Conservation (phyloP, 2,888 invertebrate genomes). For the Merodon equestris region DNA sequence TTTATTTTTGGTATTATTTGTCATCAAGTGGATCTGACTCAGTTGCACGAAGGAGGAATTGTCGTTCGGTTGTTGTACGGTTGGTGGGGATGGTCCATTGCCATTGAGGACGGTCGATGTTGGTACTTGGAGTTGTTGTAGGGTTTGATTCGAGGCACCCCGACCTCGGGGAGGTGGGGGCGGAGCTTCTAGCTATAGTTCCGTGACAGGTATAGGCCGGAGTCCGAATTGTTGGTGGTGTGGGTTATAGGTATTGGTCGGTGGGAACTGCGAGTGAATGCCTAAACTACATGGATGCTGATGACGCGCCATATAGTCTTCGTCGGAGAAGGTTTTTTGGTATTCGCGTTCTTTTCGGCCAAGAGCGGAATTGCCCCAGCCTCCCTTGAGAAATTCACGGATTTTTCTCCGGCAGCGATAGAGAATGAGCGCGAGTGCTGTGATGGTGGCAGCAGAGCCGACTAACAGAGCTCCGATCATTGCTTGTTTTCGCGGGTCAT, state of each 20-base stretch:
- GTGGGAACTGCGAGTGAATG: conserved; percentile 76
- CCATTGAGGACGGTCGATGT: conserved; percentile 75
- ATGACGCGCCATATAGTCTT: conserved; percentile 84
- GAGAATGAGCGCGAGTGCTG: conserved; percentile 85
- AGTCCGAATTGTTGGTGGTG: conserved; percentile 80
- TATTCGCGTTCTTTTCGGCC: conserved; percentile 91
- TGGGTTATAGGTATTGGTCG: conserved; percentile 76
- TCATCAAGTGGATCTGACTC: conserved; percentile 78
- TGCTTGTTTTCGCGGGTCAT: conserved; percentile 88
- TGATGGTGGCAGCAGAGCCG: conserved; percentile 85
- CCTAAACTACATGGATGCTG: conserved; percentile 78
- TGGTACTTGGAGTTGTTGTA: conserved; percentile 77
- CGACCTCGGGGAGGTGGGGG: conserved; percentile 89
- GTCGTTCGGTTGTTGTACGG: conserved; percentile 61
- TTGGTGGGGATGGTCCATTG: conserved; percentile 70
- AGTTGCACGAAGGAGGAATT: conserved; percentile 76
- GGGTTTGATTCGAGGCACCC: conserved; percentile 75
- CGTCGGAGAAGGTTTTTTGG: conserved; percentile 93
- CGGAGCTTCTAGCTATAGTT: conserved; percentile 94
- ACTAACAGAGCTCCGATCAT: conserved; percentile 88
- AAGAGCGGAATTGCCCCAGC: conserved; percentile 78
- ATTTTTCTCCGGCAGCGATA: conserved; percentile 89
- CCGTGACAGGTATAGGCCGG: conserved; percentile 91
- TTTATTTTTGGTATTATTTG: conserved; percentile 72
- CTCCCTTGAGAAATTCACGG: conserved; percentile 88